Evolutionary conservation across 2,888 invertebrate species (phyloP).

Genomic region (Acrobasis repandana): DNA sequence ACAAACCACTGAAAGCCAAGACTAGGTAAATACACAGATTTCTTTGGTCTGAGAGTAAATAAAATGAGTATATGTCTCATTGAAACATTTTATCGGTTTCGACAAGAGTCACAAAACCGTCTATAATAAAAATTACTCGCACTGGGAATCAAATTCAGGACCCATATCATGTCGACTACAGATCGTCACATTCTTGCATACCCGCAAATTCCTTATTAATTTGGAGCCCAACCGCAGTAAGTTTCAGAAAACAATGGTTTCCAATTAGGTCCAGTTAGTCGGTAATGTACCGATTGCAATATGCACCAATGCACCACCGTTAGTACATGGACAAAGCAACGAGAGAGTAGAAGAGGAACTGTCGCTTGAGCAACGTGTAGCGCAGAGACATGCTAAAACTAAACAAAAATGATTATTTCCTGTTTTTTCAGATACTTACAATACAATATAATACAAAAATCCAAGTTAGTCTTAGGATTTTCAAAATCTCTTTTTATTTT

Average conservation of each 20-base stretch:
- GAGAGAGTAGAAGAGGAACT: not conserved
- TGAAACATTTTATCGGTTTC: not conserved
- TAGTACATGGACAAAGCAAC: constrained; percentile 3
- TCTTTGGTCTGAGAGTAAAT: too few relatives aligned
- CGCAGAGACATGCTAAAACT: not conserved
- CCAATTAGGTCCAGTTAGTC: constrained; percentile 29
- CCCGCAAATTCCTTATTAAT: constrained; percentile 15
- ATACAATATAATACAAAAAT: too few relatives aligned
- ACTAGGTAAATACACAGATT: too few relatives aligned
- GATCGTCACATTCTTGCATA: not conserved
- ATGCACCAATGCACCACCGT: constrained; percentile 22
- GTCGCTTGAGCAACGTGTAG: not conserved
- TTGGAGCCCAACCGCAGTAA: constrained; percentile 16
- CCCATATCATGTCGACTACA: not conserved
- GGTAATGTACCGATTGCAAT: constrained; percentile 24
- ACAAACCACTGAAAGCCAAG: too few relatives aligned
- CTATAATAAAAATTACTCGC: not conserved
- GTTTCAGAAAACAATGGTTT: constrained; percentile 25
- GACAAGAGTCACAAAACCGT: too few relatives aligned
- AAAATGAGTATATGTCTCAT: not conserved
- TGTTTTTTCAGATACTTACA: too few relatives aligned
- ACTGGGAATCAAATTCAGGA: not conserved
- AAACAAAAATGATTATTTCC: too few relatives aligned
- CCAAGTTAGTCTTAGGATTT: too few relatives aligned
- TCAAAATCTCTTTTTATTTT: too few relatives aligned